Base-by-base conservation (phyloP, 2,113 vertebrate species). In the Mesoclemmys tuberculata region DNA sequence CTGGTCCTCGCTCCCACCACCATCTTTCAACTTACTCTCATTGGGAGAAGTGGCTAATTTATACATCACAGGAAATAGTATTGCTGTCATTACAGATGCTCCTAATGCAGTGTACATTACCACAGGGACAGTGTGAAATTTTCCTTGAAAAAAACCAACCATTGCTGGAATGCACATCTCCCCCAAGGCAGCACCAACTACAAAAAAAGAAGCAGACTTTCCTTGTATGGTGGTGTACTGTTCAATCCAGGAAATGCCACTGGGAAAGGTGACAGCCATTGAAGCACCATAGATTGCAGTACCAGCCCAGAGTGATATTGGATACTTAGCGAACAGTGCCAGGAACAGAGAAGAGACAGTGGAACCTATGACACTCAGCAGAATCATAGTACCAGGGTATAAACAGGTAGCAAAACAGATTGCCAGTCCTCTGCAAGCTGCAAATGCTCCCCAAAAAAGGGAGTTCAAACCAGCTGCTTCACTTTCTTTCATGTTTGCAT, bases 221-320 rank as follows among this genome's bases (percentile, higher is more conserved):
- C 99, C 98, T 0, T 98, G 98, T 64, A 99, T 97, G 0, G 98
- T 97, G 0, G 99, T 99, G 98, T 99, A 99, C 98, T 99, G 99
- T 88, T 99, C 99, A 44, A 99, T 74, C 99, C 99, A 99, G 49
- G 99, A 99, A 55, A 99, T 96, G 2, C 99, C 99, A 2, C 99
- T 99, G 93, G 99, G 99, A 92, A 99, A 99, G 2, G 98, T 98
- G 83, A 99, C 97, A 3, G 99, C 99, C 99, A 99, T 99, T 0
- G 99, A 99, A 0, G 98, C 98, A 0, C 99, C 99, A 0, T 99
- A 99, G 27, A 99, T 88, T 0, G 98, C 97, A 0, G 97, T 99
- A 22, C 99, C 99, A 0, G 87, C 16, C 99, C 99, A 99, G 64
- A 99, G 97, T 1, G 90, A 96, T 11, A 93, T n/a, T 0, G 8